Evolutionary conservation across 2,888 invertebrate genomes (phyloP), one percentile per base, ranked within the genome.

Genomic region (Isoperla grammatica): DNA sequence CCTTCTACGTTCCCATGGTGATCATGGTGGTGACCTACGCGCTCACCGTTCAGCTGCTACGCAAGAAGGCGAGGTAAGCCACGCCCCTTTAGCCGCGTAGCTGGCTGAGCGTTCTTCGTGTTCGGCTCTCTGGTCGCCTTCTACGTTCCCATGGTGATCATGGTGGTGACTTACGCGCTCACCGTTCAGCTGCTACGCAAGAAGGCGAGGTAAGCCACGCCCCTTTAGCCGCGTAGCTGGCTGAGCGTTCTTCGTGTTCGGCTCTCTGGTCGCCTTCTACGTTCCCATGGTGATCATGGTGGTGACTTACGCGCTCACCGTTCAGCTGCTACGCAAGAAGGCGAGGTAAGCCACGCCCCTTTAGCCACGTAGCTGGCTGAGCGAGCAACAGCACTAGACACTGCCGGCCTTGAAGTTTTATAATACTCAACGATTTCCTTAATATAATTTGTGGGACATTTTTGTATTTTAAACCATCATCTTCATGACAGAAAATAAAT

Each of bases 201-300:
- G 64, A 89, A 90, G 69, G 90, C 90, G 0, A 79, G 85, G 29
- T 29, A 8, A 29, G 29, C 8, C 4, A 8, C 5, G 5, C 5
- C 4, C 29, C 29, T 64, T 80, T 89, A 67, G 87, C 86, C 0
- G 61, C 39, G 40, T 37, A 23, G 45, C 29, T 29, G 29, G 29
- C 29, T 29, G 29, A 29, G 29, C 29, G 43, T n/a, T 91, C 75
- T 90, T 91, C 81, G 87, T 94, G 56, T 91, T 93, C 73, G 96
- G 95, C 17, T 95, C 95, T 0, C 77, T 95, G 71, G 87, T 93
- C 59, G 92, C 95, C 37, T 97, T 97, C 78, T 95, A 95, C 79
- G 88, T 96, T 66, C 96, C 96, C 4, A 92, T 96, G 86, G 79
- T 93, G 66, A 90, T 92, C 68, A 96, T 97, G 96, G 88, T 95